These are phyloP conservation scores for Corvus hawaiiensis DNA, from an alignment of 2,113 vertebrate species.

Conservation along the genomic window DNA sequence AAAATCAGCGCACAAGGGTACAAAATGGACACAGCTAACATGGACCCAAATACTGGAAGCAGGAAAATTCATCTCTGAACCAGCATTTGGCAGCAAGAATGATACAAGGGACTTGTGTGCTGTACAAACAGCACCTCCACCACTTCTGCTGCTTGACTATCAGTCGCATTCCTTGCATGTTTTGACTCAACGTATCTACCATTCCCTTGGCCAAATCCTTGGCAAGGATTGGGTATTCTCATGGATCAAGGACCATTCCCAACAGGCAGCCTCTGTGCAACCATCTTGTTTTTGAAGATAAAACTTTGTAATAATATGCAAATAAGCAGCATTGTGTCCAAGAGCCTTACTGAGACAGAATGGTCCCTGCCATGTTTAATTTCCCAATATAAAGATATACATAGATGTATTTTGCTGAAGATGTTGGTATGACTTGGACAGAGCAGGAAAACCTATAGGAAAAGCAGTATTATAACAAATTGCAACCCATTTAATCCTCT, in stretches of 20 bases:
- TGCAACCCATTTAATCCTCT: background rate
- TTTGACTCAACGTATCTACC: background rate
- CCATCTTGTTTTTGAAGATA: background rate
- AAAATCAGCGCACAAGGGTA: accelerated
- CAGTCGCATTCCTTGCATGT: background rate
- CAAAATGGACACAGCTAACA: background rate
- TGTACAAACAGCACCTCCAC: background rate
- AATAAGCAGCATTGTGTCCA: background rate
- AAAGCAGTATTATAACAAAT: background rate
- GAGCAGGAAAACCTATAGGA: background rate
- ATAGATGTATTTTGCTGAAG: background rate
- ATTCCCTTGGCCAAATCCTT: background rate
- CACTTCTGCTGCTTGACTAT: background rate
- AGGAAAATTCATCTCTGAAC: background rate
- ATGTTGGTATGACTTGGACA: background rate
- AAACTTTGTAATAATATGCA: background rate
- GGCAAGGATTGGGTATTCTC: background rate
- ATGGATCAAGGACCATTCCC: background rate
- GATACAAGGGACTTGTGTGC: background rate
- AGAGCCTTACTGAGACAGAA: background rate
- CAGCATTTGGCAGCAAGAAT: background rate
- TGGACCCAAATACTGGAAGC: background rate
- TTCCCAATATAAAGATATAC: background rate
- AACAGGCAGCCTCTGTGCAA: background rate
- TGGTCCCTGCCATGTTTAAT: background rate